Evolutionary conservation across 1,140 invertebrate species (phyloP), one percentile per base, ranked within the genome.

Genomic region (Sycobia sp.): DNA sequence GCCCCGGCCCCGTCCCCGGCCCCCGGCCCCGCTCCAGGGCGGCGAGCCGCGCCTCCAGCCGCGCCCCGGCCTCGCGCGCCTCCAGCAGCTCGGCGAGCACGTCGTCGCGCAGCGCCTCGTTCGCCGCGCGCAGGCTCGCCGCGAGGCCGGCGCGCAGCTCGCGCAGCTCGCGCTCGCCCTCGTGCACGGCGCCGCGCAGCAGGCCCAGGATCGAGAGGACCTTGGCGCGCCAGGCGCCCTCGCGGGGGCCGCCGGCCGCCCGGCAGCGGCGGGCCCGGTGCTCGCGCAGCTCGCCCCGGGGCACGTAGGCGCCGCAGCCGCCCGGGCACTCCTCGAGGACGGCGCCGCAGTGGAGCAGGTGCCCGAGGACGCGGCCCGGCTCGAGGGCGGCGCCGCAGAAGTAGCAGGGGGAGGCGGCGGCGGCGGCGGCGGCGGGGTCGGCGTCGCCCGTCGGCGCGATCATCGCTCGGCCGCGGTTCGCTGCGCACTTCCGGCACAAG

Each of bases 241-340:
- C 53, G 2, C 29, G 54, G 69, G 85, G 79, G 14, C n/a, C 8
- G 2, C 0, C 32, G 1, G 14, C 7, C 0, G 81, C 67, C 1
- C 41, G 18, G 11, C 49, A 50, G n/a, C 88, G 89, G 23, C 85
- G 82, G 55, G 78, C 82, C 23, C 82, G 71, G 62, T 90, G 89
- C 1, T 81, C 77, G 3, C 84, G 77, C 69, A 84, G 82, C 23
- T 84, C 82, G 47, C 83, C 84, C 44, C 89, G 78, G 38, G 86
- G 84, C 14, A 90, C 80, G 75, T 88, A 90, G n/a, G 84, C 85
- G 0, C 86, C 86, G 60, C 89, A 91, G 39, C 85, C 83, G 62
- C 85, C 79, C 0, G 85, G 82, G 59, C 89, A 91, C 71, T 88
- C 85, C 69, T 89, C 86, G 43, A 90, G 66, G 3, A 90, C 87